A percentile compares a stretch with the other conserved stretches of the same genome.
Evolutionary conservation across 92 coral and sea anemone genomes (phyloP).

Genomic region (Chrysogorgia sp.): DNA sequence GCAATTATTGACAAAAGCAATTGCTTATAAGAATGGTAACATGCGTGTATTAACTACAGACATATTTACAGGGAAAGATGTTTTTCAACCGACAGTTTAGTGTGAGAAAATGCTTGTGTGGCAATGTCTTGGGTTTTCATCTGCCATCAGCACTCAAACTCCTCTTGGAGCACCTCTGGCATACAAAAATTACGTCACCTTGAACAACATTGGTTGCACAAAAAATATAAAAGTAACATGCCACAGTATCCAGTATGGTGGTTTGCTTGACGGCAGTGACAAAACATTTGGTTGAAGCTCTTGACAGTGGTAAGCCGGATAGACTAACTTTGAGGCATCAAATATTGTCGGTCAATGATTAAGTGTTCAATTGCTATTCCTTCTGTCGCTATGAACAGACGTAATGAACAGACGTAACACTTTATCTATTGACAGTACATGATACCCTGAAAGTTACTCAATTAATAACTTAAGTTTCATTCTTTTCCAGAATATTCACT

Average conservation of each 20-base stretch:
- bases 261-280: neutral
- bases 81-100: neutral
- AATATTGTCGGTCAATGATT: too few species aligned
- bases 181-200: neutral
- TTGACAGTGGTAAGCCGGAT: conserved; percentile 3
- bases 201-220: neutral
- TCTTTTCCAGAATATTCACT: too few species aligned
- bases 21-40: too few species aligned
- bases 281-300: neutral
- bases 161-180: neutral
- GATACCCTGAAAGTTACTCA: too few species aligned
- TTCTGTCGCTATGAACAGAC: too few species aligned
- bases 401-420: too few species aligned
- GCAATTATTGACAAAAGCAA: too few species aligned
- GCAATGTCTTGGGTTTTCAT: neutral
- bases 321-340: too few species aligned
- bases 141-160: neutral
- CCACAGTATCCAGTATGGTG: neutral
- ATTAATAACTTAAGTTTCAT: too few species aligned
- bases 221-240: neutral
- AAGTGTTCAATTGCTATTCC: too few species aligned
- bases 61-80: neutral
- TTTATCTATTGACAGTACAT: too few species aligned
- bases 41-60: too few species aligned
- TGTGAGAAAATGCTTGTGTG: neutral